These are phyloP conservation scores for Eciton burchellii DNA, from an alignment of 1,140 invertebrate genomes.

Conservation along the genomic window DNA sequence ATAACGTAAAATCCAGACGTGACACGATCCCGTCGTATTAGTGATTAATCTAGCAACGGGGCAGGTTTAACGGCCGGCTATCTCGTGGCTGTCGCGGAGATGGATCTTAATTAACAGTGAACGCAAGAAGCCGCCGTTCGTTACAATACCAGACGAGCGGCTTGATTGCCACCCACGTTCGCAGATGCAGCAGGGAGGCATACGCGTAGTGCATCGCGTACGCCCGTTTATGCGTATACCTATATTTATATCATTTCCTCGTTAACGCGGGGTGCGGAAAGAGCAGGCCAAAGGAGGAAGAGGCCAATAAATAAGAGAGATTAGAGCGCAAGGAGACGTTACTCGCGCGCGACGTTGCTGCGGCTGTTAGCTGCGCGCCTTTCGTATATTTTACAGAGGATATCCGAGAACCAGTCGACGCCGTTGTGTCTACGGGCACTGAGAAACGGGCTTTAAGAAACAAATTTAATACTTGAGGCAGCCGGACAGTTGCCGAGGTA, in stretches of 20 bases:
- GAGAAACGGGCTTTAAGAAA: background rate
- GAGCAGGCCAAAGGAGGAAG: slow-evolving; percentile 40
- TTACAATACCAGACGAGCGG: slow-evolving; percentile 62
- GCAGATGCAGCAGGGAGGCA: slow-evolving; percentile 48
- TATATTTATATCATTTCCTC: slow-evolving; percentile 63
- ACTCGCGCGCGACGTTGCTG: slow-evolving; percentile 1
- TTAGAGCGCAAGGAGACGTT: slow-evolving; percentile 55
- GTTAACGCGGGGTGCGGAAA: slow-evolving; percentile 42
- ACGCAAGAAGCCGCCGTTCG: slow-evolving; percentile 54
- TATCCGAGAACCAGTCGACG: slow-evolving; percentile 1
- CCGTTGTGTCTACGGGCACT: background rate
- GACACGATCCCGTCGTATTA: slow-evolving; percentile 37
- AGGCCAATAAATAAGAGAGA: slow-evolving; percentile 58
- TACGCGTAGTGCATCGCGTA: slow-evolving; percentile 36
- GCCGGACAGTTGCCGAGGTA: background rate
- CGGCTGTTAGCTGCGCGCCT: background rate
- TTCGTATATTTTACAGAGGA: background rate
- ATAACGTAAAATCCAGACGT: slow-evolving; percentile 15
- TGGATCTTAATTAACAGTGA: slow-evolving; percentile 71
- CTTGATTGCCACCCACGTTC: slow-evolving; percentile 69
- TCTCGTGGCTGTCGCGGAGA: slow-evolving; percentile 30
- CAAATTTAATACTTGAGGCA: background rate
- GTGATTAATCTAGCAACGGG: slow-evolving; percentile 59
- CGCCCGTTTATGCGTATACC: slow-evolving; percentile 44
- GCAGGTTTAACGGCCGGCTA: slow-evolving; percentile 43